Evolutionary conservation across 2,113 vertebrate species (phyloP).

Genomic region (Pungitius pungitius): DNA sequence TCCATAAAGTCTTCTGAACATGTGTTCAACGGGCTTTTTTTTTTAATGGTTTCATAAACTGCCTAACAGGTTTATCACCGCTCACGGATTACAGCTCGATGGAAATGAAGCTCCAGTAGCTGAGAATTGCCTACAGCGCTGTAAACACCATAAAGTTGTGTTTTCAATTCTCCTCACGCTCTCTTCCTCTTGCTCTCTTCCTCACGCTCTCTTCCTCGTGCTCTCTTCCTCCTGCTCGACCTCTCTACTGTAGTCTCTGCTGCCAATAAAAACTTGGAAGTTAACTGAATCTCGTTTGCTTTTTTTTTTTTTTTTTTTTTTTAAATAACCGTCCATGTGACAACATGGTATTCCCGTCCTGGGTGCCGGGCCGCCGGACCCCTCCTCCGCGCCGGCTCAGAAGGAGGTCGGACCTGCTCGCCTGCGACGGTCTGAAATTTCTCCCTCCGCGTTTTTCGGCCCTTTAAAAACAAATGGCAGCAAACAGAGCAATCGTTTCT

Average conservation of each 20-base stretch:
- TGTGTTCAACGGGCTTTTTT: neutral
- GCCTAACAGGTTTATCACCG: neutral
- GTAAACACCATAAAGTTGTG: neutral
- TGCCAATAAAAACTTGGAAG: neutral
- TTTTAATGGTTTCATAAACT: neutral
- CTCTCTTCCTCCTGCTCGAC: neutral
- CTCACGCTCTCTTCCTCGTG: neutral
- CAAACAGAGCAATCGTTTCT: slow-evolving; percentile 48
- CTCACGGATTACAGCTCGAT: neutral
- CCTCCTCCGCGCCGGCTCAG: slow-evolving; percentile 15
- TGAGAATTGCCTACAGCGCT: neutral
- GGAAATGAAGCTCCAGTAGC: neutral
- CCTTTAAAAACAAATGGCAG: slow-evolving; percentile 56
- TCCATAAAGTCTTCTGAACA: neutral
- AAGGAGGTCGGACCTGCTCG: slow-evolving; percentile 27
- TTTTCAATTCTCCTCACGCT: neutral
- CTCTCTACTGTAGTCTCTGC: neutral
- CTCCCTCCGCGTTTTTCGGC: neutral
- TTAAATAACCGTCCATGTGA: neutral
- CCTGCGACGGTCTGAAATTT: slow-evolving; percentile 9
- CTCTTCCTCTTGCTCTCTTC: neutral
- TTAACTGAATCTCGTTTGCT: neutral
- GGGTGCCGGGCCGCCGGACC: neutral
- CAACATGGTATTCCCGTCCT: neutral
- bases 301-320: no score